Evolutionary conservation across 2,888 invertebrate species (phyloP), one percentile per base, ranked within the genome.

Genomic region (Dicyrtomina minuta): DNA sequence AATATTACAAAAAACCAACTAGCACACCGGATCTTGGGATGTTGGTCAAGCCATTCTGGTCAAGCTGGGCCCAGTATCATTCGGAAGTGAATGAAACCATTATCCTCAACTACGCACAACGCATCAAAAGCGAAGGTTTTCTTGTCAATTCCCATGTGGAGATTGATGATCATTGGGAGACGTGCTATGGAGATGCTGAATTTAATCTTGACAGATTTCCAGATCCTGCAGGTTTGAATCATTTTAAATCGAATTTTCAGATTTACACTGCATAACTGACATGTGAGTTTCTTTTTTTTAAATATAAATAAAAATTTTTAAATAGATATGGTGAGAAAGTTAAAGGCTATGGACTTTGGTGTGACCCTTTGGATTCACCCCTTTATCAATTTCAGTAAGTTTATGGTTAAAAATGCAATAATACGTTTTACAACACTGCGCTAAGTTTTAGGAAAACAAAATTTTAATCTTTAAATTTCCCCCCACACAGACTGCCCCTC

Each of bases 161-260:
- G 82, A 91, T 96, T 70, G 93, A 94, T 77, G 94, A 94, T 79
- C 86, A 88, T 27, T 94, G 93, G 92, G 92, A 94, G 81, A 86
- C 87, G 12, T 90, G 91, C 79, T 93, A 93, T 80, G 95, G 95
- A 0, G 90, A 92, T 0, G 83, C 91, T 64, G 85, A 85, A 4
- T 92, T 94, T 71, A 86, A 91, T 75, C 83, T 83, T 24, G 82
- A 83, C 24, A 91, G 89, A 80, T 90, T 93, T 78, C 88, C 89
- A 1, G 79, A 81, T 70, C 79, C 82, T 5, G 77, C 79, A 55
- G 77, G 77, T 68, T 17, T 13, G 15, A 8, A 17, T 8, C n/a
- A n/a, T n/a, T n/a, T n/a, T n/a, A n/a, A 43, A 43, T 43, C 13
- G 13, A 43, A 10, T 43, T 43, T 43, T n/a, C n/a, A n/a, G n/a